Conservation (phyloP, 2,113 vertebrate species). For the Gavia stellata region DNA sequence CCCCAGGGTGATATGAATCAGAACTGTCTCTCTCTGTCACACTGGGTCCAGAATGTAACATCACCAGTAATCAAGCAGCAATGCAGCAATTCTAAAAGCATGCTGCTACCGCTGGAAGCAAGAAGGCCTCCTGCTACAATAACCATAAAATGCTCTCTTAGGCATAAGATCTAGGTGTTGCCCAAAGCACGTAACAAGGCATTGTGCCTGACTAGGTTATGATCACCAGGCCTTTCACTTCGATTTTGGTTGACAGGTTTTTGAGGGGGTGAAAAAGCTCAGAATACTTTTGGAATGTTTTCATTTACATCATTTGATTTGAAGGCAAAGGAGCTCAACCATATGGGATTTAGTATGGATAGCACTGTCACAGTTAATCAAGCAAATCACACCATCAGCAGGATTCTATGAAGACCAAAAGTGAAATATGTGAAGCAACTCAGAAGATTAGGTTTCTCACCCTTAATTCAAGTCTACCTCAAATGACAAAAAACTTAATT, state of each 20-base stretch:
- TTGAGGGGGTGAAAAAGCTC: not conserved
- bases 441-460: not conserved
- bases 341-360: not conserved
- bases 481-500: conserved; percentile 9
- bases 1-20: not conserved
- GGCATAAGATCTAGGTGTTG: not conserved
- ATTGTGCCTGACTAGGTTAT: not conserved
- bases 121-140: not conserved
- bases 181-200: not conserved
- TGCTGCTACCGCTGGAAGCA: not conserved
- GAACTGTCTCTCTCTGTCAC: not conserved
- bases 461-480: conserved; percentile 3
- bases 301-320: not conserved
- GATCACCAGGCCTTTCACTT: not conserved
- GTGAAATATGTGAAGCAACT: not conserved
- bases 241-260: not conserved
- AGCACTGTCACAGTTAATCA: not conserved
- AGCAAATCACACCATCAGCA: not conserved
- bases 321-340: not conserved
- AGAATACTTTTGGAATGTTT: not conserved
- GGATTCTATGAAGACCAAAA: not conserved
- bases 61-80: not conserved
- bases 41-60: not conserved
- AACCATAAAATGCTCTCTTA: not conserved
- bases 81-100: not conserved